phyloP scores from a whole-genome alignment of 2,888 invertebrate species.

The Macrosoma leucophasiata region DNA sequence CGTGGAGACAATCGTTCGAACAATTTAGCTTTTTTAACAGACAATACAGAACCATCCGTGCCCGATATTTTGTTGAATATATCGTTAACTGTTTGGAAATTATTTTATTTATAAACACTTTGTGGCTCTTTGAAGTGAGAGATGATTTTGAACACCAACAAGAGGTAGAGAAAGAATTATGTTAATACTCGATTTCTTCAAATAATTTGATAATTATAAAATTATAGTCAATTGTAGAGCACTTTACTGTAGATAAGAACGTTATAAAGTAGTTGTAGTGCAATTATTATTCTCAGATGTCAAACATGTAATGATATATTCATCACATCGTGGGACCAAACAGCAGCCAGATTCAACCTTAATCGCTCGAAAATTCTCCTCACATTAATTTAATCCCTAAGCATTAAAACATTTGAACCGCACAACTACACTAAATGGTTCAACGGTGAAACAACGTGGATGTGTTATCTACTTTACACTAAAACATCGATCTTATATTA shows the following conservation, averaged over 20 bases:
- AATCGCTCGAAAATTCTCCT: conserved; percentile 70
- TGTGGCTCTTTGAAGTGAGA: too few species aligned
- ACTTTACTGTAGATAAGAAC: too few species aligned
- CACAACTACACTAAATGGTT: conserved; percentile 44
- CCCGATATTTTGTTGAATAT: conserved; percentile 24
- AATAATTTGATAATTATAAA: too few species aligned
- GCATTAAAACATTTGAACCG: conserved; percentile 69
- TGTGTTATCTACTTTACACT: conserved; percentile 50
- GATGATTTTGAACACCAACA: too few species aligned
- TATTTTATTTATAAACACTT: too few species aligned
- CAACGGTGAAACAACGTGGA: conserved; percentile 48
- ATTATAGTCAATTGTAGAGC: too few species aligned
- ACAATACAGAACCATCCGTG: conserved; percentile 19
- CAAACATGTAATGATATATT: conserved; percentile 9
- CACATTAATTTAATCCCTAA: conserved; percentile 63
- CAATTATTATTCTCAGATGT: too few species aligned
- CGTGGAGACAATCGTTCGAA: conserved; percentile 69
- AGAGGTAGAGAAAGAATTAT: too few species aligned
- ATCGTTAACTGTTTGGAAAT: conserved; percentile 6
- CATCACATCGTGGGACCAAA: conserved; percentile 16
- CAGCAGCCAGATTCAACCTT: conserved; percentile 22
- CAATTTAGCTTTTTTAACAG: conserved; percentile 46
- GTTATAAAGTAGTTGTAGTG: too few species aligned
- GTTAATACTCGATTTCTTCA: too few species aligned
- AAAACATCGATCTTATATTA: conserved; percentile 65